A percentile compares a stretch with the other conserved stretches of the same genome.
Evolutionary conservation across 1,140 invertebrate species (phyloP).

Genomic region (Sarcophaga peregrina): DNA sequence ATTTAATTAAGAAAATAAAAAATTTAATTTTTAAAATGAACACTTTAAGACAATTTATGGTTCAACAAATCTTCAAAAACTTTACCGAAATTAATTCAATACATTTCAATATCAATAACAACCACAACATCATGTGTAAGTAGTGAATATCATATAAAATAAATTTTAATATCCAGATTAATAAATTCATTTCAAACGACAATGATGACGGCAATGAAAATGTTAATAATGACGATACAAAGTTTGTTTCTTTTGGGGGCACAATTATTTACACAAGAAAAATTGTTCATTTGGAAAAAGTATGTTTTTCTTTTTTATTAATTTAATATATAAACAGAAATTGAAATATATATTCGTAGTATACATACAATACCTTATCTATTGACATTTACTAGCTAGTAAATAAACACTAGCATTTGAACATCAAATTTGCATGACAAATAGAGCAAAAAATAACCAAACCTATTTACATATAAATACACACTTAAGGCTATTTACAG

Average conservation of each 20-base stretch:
- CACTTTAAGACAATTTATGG: no score
- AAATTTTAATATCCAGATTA: background rate
- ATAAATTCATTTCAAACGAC: background rate
- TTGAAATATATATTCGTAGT: background rate
- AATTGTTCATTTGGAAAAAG: constrained; percentile 6
- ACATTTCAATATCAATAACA: no score
- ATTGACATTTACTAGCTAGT: background rate
- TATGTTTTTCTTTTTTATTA: background rate
- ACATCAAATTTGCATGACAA: background rate
- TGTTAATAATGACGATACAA: background rate
- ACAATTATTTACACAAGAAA: constrained; percentile 17
- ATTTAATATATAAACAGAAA: background rate
- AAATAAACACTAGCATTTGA: background rate
- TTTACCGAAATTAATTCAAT: no score
- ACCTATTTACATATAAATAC: constrained; percentile 40
- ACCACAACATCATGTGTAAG: no score
- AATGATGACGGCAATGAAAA: no score
- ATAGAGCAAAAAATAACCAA: constrained; percentile 13
- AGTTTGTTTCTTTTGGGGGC: background rate
- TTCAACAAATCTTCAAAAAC: no score
- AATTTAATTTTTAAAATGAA: no score
- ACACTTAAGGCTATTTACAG: constrained; percentile 35
- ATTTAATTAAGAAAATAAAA: no score
- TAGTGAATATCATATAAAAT: background rate
- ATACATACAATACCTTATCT: background rate